Percentiles rank a stretch among this genome's conserved stretches.
Conservation (phyloP, 2,797 vertebrate species). For the Phrynocephalus forsythii region DNA sequence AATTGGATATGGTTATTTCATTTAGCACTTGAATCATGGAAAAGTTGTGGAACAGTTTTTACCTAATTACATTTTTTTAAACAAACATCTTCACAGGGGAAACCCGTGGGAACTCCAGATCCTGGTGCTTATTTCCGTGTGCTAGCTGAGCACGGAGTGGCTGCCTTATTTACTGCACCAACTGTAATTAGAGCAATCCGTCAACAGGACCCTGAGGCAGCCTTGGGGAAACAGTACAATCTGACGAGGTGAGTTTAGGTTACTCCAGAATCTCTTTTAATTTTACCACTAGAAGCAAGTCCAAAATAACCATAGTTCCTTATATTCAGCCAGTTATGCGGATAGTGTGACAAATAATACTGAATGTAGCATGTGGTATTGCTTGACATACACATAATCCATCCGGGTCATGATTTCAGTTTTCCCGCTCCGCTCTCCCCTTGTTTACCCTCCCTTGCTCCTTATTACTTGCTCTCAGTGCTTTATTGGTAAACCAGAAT, state of each 20-base stretch:
- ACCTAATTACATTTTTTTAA: slow-evolving; percentile 73
- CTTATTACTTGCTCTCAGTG: too few species aligned
- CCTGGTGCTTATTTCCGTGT: slow-evolving; percentile 94
- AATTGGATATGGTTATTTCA: not conserved
- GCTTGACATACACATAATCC: not conserved
- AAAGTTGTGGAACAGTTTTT: slow-evolving; percentile 72
- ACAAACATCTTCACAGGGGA: slow-evolving; percentile 86
- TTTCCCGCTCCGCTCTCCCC: not conserved
- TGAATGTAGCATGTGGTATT: too few species aligned
- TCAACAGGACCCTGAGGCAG: slow-evolving; percentile 91
- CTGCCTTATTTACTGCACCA: slow-evolving; percentile 92
- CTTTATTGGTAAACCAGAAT: not conserved
- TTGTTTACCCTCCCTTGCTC: too few species aligned
- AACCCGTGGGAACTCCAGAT: slow-evolving; percentile 96
- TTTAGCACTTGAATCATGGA: slow-evolving; percentile 59
- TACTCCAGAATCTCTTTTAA: slow-evolving; percentile 36
- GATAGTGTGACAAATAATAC: slow-evolving; percentile 4
- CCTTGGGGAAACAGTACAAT: slow-evolving; percentile 82
- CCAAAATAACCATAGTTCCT: slow-evolving; percentile 34
- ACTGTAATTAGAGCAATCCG: slow-evolving; percentile 95
- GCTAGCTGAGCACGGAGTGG: slow-evolving; percentile 88
- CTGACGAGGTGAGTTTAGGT: slow-evolving; percentile 85
- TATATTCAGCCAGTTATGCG: slow-evolving; percentile 22
- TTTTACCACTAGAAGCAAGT: slow-evolving; percentile 42
- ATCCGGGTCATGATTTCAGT: not conserved